A percentile compares a stretch with the other conserved stretches of the same genome.
Evolutionary conservation across 2,113 vertebrate species (phyloP).

Genomic region (Daphoenositta chrysoptera): DNA sequence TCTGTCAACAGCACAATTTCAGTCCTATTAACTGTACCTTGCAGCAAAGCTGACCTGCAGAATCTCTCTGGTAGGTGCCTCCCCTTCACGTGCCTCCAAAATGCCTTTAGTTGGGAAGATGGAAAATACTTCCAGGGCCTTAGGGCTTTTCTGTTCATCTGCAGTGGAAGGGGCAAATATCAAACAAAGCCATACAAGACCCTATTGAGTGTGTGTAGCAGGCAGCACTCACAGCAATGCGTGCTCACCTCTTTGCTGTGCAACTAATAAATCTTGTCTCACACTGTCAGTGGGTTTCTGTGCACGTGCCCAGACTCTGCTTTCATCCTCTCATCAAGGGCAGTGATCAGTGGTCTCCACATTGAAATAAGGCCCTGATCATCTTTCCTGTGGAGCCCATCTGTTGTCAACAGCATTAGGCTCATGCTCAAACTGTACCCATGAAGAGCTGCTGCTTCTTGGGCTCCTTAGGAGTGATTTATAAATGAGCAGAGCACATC

Average conservation of each 20-base stretch:
- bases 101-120: constrained; percentile 77
- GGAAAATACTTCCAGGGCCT: constrained; percentile 60
- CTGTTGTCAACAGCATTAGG: background rate
- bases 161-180: background rate
- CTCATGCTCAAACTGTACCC: background rate
- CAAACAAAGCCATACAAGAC: background rate
- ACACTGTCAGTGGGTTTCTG: background rate
- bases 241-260: background rate
- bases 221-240: background rate
- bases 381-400: background rate
- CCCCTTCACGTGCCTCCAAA: constrained; percentile 62
- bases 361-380: background rate
- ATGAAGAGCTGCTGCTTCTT: background rate
- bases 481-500: background rate
- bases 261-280: background rate
- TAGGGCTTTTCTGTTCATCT: constrained; percentile 32
- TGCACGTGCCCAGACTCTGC: background rate
- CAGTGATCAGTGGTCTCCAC: background rate
- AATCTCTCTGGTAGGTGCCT: constrained; percentile 21
- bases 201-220: background rate
- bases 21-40: constrained; percentile 67
- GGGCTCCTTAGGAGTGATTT: background rate
- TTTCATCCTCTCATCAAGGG: background rate
- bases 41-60: constrained; percentile 85
- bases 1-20: background rate